Evolutionary conservation across 1,140 invertebrate species (phyloP), one percentile per base, ranked within the genome.

Genomic region (Nasonia vitripennis): DNA sequence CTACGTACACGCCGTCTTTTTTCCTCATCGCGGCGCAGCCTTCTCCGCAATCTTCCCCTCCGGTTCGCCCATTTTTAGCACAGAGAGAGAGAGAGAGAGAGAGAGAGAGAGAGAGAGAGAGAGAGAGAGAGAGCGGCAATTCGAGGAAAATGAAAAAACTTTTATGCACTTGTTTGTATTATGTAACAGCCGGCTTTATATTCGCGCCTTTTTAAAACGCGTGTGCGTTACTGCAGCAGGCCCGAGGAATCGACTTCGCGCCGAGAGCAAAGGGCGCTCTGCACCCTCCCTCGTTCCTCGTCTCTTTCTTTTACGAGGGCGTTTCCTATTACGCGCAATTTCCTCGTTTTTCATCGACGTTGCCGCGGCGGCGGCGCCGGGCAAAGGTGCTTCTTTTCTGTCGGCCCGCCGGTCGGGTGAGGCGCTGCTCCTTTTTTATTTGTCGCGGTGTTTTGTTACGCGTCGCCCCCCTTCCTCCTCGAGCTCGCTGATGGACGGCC

Each of bases 121-220:
- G 27, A 27, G 27, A 27, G 27, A 27, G 31, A 17, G 41, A 10
- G 41, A 45, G 2, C 71, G 68, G 78, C 51, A 85, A 85, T 85
- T 75, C 83, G 70, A 85, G 71, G 70, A 68, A 85, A 85, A 81
- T 85, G 70, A 85, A 80, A 75, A 85, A 85, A 85, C 78, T 85
- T 80, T 80, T 78, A 80, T 74, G 70, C 51, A 80, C 48, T 85
- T 84, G 81, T 84, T 84, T 84, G 83, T 79, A 84, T 78, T 78
- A 78, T 79, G 77, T 78, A 84, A 84, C 67, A 78, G 75, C 27
- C 73, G 77, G 75, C 41, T 79, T 78, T 78, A 78, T 68, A 84
- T 79, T 84, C 45, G 62, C 67, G 83, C 75, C 62, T 71, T 78
- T 71, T 78, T 78, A 73, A 79, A 83, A 83, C 48, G 31, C 67